Evolutionary conservation across 2,888 invertebrate species (phyloP).

Genomic region (Drosophila kanekoi): DNA sequence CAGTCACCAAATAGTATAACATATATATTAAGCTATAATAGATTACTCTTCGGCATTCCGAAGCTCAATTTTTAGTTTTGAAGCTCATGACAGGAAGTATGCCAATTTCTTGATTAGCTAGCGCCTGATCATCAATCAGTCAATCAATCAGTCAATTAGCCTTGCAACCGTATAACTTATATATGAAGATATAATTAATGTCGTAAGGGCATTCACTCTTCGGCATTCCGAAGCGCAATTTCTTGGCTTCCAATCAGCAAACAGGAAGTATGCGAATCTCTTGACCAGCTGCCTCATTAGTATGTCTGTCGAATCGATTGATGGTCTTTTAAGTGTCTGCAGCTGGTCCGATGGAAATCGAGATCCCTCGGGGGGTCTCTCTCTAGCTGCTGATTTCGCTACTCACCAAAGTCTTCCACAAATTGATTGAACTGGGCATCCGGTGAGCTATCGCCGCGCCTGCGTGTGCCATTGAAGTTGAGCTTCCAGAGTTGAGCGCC

Average conservation of each 20-base stretch:
- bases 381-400: not conserved
- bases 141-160: not conserved
- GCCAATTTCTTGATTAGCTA: not conserved
- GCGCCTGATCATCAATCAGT: not conserved
- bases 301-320: conserved; percentile 4
- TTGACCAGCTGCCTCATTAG: not conserved
- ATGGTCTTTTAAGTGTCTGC: conserved; percentile 16
- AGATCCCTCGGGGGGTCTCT: not conserved
- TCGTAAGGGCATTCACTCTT: not conserved
- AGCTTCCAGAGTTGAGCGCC: conserved; percentile 82
- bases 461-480: conserved; percentile 69
- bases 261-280: not conserved
- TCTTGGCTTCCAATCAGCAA: not conserved
- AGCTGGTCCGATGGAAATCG: not conserved
- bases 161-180: no score
- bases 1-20: no score
- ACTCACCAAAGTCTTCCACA: conserved; percentile 77
- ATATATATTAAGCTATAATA: no score
- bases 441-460: conserved; percentile 37
- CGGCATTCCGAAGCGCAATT: no score
- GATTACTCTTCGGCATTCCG: no score
- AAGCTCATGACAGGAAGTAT: no score
- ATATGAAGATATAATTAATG: no score
- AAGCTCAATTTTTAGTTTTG: no score
- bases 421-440: conserved; percentile 64